Conservation (phyloP, 2,888 invertebrate species). For the Psylliodes chrysocephalus region DNA sequence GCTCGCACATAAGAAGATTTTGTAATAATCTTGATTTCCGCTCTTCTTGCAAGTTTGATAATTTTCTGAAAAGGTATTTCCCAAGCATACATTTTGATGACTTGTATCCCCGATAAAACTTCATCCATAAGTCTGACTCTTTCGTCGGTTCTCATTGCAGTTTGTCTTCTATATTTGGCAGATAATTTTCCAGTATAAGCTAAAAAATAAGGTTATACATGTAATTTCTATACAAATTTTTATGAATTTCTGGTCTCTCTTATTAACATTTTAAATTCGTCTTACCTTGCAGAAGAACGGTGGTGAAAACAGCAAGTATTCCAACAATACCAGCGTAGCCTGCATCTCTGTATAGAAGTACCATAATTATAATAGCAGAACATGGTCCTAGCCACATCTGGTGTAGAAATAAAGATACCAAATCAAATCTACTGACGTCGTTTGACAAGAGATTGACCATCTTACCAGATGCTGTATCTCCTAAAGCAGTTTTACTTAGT, state of each 20-base stretch:
- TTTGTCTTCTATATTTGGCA: slow-evolving; percentile 75
- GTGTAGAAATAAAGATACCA: slow-evolving; percentile 79
- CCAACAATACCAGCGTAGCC: slow-evolving; percentile 75
- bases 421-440: slow-evolving; percentile 65
- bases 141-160: slow-evolving; percentile 87
- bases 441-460: slow-evolving; percentile 50
- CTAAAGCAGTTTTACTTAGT: slow-evolving; percentile 59
- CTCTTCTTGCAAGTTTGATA: slow-evolving; percentile 68
- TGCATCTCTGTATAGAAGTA: slow-evolving; percentile 79
- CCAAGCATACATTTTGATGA: slow-evolving; percentile 81
- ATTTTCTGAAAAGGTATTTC: slow-evolving; percentile 77
- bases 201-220: no score
- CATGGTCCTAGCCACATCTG: slow-evolving; percentile 80
- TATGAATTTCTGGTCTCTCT: no score
- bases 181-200: slow-evolving; percentile 74
- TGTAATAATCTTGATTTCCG: slow-evolving; percentile 69
- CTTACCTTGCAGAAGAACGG: slow-evolving; percentile 82
- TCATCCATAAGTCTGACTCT: slow-evolving; percentile 94
- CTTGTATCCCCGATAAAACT: slow-evolving; percentile 91
- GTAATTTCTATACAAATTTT: no score
- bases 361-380: slow-evolving; percentile 74
- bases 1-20: slow-evolving; percentile 73
- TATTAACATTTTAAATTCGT: no score
- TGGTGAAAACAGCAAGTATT: slow-evolving; percentile 77
- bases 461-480: slow-evolving; percentile 76